Conservation (phyloP, 37 sponge, comb jelly and placozoan species). For the Aplysina aerophoba region DNA sequence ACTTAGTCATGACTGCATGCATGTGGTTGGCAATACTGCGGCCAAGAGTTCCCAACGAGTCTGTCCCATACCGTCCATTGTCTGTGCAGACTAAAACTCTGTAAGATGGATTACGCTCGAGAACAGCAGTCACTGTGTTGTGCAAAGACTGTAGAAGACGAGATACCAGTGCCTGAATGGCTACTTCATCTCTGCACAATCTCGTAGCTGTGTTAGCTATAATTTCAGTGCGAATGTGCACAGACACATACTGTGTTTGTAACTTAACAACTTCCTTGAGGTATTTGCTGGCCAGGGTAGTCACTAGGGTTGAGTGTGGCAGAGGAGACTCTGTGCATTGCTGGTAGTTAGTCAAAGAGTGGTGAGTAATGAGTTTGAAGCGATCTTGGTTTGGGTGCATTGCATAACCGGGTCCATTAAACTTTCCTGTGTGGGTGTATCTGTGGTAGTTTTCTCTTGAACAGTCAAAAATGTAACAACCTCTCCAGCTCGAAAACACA, state of each 20-base stretch:
- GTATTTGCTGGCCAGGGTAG: background rate
- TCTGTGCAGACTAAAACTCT: too few relatives aligned
- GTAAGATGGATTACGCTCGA: too few relatives aligned
- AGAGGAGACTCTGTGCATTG: background rate
- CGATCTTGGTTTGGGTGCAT: background rate
- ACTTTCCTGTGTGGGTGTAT: background rate
- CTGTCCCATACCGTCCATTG: too few relatives aligned
- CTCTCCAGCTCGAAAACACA: constrained; percentile 13
- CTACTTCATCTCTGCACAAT: background rate
- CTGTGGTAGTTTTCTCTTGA: background rate
- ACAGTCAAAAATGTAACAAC: constrained; percentile 15
- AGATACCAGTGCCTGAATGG: too few relatives aligned
- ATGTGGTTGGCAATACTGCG: too few relatives aligned
- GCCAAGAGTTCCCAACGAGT: too few relatives aligned
- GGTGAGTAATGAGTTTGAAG: background rate
- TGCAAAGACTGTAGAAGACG: too few relatives aligned
- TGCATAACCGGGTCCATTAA: too few relatives aligned
- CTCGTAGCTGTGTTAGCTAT: constrained; percentile 26
- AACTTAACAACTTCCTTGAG: background rate
- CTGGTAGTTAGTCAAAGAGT: background rate
- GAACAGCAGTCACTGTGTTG: too few relatives aligned
- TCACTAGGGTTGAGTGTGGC: background rate
- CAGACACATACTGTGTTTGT: constrained; percentile 6
- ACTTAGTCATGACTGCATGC: too few relatives aligned
- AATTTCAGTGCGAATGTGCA: constrained; percentile 54